Base-by-base conservation (phyloP, 2,888 invertebrate species). In the Caenorhabditis panamensis region DNA sequence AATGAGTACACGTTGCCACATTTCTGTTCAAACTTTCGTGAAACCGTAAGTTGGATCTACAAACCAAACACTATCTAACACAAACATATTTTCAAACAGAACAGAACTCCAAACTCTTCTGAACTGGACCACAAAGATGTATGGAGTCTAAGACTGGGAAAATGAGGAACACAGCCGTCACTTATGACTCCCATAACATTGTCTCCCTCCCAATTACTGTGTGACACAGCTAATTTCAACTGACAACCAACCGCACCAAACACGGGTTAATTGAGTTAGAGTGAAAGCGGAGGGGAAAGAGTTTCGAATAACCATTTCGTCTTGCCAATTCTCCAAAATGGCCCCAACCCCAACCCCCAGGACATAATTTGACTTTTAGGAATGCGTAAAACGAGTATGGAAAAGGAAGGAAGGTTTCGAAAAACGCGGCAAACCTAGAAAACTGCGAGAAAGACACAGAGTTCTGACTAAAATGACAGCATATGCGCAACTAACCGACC, bases 401-500 rank as follows among this genome's bases (percentile, higher is more conserved):
- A 47, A 3, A 47, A 20, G 18, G 3, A n/a, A 18, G 3, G 36
- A 11, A 53, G 3, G n/a, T 44, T 49, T 9, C 1, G 16, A 13
- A 31, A 53, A 31, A 26, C 20, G 61, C 37, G 47, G 56, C 49
- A 44, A 62, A 71, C 47, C 41, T 41, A 2, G 47, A 47, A 47
- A 47, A 47, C n/a, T 47, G 26, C 16, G 28, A 24, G 9, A 51
- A 56, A 56, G 31, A 56, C 56, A 62, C 18, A 31, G 67, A 68
- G 63, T 63, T 72, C 62, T 72, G 41, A 20, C 63, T 28, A 63
- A 72, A 72, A 63, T 72, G 72, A 72, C 72, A 72, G 63, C 72
- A 63, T 47, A 72, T 63, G 63, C 72, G 58, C 63, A 72, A 72
- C 72, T 49, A 72, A 71, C 71, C 53, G 63, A 63, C 71, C 71